These are phyloP conservation scores for Chirona hameri DNA, from an alignment of 2,888 invertebrate species.

Conservation along the genomic window DNA sequence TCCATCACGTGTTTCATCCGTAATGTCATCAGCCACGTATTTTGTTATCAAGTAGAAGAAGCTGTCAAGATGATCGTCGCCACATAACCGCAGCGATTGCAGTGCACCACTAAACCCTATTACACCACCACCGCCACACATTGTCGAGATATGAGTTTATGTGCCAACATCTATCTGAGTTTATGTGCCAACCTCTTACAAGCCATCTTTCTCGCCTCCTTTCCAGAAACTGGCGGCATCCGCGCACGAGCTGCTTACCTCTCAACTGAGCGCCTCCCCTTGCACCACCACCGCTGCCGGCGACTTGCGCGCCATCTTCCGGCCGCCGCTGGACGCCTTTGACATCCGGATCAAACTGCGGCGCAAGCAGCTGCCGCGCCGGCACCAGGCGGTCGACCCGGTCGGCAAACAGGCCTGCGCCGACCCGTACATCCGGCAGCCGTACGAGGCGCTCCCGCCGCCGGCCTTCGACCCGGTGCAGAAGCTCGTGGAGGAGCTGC, in stretches of 20 bases:
- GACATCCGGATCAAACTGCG: conserved; percentile 70
- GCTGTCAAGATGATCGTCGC: no score
- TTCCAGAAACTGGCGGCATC: conserved; percentile 1
- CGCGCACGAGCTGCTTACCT: not conserved
- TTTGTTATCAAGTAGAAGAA: no score
- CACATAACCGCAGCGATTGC: no score
- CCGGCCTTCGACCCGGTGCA: conserved; percentile 68
- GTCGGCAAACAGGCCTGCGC: conserved; percentile 63
- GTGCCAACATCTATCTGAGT: no score
- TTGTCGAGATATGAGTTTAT: no score
- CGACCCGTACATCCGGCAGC: conserved; percentile 57
- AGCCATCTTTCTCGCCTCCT: not conserved
- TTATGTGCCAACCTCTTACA: no score
- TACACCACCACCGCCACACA: no score
- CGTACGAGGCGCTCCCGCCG: conserved; percentile 62
- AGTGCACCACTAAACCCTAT: no score
- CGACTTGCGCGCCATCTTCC: conserved; percentile 51
- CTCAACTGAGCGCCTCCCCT: not conserved
- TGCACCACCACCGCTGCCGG: no score
- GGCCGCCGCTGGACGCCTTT: conserved; percentile 64
- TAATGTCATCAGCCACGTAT: no score
- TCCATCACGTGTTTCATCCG: no score
- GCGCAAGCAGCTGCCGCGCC: conserved; percentile 49
- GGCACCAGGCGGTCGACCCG: conserved; percentile 53
- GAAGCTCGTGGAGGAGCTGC: conserved; percentile 66